These are phyloP conservation scores for Chionodraco myersi DNA, from an alignment of 2,113 vertebrate species.

Conservation along the genomic window DNA sequence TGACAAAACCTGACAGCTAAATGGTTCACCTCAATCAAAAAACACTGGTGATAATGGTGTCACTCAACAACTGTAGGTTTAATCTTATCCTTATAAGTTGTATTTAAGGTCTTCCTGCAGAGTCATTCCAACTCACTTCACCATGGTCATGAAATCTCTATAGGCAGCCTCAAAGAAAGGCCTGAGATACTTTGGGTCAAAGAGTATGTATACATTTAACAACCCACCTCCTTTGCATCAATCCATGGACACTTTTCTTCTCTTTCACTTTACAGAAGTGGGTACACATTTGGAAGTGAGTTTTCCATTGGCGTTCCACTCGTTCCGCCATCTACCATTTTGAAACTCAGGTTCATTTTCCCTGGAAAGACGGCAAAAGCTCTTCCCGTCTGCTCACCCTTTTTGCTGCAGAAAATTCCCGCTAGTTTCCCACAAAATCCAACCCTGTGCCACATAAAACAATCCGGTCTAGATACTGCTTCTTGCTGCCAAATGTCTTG, in stretches of 20 bases:
- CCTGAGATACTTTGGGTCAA: constrained; percentile 45
- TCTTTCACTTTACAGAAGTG: constrained; percentile 56
- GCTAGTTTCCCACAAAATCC: constrained; percentile 48
- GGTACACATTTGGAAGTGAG: constrained; percentile 74
- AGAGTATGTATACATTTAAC: constrained; percentile 56
- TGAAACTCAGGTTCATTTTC: constrained; percentile 42
- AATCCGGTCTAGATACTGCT: constrained; percentile 3
- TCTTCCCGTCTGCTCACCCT: constrained; percentile 35
- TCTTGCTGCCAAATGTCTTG: constrained; percentile 9
- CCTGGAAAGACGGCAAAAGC: constrained; percentile 34
- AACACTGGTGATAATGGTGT: constrained; percentile 24
- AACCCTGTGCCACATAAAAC: constrained; percentile 15
- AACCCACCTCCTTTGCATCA: constrained; percentile 40
- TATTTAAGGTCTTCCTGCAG: not conserved
- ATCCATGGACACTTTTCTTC: constrained; percentile 46
- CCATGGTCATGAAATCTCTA: not conserved
- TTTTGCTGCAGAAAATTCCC: constrained; percentile 31
- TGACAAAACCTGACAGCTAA: constrained; percentile 13
- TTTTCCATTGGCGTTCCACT: constrained; percentile 70
- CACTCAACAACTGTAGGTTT: constrained; percentile 5
- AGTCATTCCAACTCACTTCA: constrained; percentile 37
- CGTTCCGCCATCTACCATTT: constrained; percentile 50
- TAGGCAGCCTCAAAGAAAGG: constrained; percentile 43
- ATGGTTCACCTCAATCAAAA: constrained; percentile 9
- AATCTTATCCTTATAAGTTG: not conserved